Conservation (phyloP, 2,888 invertebrate species). For the Mactromeris polynyma region DNA sequence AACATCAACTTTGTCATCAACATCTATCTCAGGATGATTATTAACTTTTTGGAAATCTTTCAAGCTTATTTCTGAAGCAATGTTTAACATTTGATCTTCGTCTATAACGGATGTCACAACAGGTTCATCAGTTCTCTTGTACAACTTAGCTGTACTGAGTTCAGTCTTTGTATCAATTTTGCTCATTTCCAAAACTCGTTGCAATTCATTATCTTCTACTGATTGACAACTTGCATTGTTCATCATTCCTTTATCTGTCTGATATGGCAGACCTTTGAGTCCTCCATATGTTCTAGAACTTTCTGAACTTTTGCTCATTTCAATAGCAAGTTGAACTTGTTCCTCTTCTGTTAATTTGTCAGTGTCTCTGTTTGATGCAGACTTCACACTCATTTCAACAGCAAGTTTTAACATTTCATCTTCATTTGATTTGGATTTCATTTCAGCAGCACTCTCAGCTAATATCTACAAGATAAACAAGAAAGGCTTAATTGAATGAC, state of each 20-base stretch:
- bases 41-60: background rate
- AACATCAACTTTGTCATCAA: background rate
- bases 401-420: conserved; percentile 43
- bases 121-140: background rate
- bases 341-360: conserved; percentile 17
- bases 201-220: background rate
- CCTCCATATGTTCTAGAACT: background rate
- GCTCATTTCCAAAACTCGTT: background rate
- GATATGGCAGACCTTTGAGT: background rate
- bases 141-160: background rate
- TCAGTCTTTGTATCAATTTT: background rate
- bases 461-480: conserved; percentile 31
- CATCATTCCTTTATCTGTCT: background rate
- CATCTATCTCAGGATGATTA: background rate
- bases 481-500: too few relatives aligned
- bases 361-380: background rate
- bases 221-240: background rate
- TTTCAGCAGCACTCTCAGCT: conserved; percentile 38
- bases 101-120: background rate
- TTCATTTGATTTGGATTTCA: conserved; percentile 37
- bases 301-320: conserved; percentile 15
- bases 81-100: background rate
- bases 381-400: conserved; percentile 29
- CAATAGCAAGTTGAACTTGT: conserved; percentile 23
- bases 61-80: background rate